Conservation (phyloP, 2,888 invertebrate species). For the Agrochola litura region DNA sequence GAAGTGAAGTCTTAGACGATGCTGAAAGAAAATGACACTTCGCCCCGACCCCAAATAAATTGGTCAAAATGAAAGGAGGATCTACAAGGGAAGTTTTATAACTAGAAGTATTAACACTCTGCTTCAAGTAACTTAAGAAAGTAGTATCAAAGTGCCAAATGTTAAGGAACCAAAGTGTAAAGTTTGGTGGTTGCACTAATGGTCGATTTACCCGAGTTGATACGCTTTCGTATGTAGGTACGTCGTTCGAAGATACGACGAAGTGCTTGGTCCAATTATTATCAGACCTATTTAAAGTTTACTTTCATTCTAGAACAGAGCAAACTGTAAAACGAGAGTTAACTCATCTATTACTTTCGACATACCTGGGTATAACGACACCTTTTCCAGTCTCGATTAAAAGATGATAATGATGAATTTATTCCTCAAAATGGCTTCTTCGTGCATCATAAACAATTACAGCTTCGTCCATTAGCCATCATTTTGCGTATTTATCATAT, state of each 20-base stretch:
- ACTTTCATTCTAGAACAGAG: neutral
- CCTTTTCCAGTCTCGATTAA: conserved; percentile 15
- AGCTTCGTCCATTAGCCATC: conserved; percentile 64
- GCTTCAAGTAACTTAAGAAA: conserved; percentile 20
- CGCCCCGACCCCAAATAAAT: neutral
- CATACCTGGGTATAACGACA: neutral
- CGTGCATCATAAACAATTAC: conserved; percentile 73
- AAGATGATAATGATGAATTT: conserved; percentile 20
- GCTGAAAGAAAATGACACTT: neutral
- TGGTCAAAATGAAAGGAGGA: neutral
- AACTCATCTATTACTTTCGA: neutral
- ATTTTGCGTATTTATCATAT: conserved; percentile 65
- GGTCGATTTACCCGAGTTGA: conserved; percentile 40
- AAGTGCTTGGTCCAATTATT: conserved; percentile 10
- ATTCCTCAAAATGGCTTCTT: conserved; percentile 33
- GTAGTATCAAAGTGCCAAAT: conserved; percentile 30
- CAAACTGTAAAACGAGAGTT: neutral
- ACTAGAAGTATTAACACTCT: conserved; percentile 13
- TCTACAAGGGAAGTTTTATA: conserved; percentile 1
- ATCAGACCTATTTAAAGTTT: neutral
- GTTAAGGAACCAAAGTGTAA: conserved; percentile 22
- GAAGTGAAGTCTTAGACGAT: neutral
- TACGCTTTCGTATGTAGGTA: conserved; percentile 26
- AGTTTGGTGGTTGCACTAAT: conserved; percentile 39
- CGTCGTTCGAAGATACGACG: neutral